Percentiles rank a stretch among this genome's conserved stretches.
Conservation (phyloP, 1,140 invertebrate genomes). For the Magallana angulata region DNA sequence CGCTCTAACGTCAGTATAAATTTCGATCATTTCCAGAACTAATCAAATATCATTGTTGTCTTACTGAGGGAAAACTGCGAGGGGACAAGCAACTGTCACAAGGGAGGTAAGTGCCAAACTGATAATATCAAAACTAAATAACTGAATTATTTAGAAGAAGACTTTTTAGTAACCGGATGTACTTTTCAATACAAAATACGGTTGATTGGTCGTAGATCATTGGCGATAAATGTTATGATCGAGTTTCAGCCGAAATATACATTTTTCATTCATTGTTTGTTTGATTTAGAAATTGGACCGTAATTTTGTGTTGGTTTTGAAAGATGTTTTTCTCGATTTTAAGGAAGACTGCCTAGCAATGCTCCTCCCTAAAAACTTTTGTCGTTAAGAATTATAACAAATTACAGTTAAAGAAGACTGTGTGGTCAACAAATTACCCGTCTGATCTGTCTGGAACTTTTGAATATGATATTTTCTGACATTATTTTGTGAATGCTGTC, state of each 20-base stretch:
- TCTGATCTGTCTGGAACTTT: too few species aligned
- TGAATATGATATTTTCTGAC: too few species aligned
- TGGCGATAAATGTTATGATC: background rate
- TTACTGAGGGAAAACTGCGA: slow-evolving; percentile 8
- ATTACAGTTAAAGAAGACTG: too few species aligned
- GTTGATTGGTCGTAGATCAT: background rate
- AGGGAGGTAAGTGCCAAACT: slow-evolving; percentile 21
- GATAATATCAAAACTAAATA: background rate
- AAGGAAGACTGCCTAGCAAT: too few species aligned
- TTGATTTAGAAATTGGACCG: background rate
- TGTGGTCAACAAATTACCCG: too few species aligned
- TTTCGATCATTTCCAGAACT: slow-evolving; percentile 9
- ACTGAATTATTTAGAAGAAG: background rate
- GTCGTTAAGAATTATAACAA: too few species aligned
- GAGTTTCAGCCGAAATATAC: background rate
- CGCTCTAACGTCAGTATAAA: slow-evolving; percentile 15
- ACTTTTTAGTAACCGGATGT: background rate
- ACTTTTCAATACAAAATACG: background rate
- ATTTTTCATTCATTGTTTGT: background rate
- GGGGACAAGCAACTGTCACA: background rate
- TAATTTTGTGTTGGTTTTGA: background rate
- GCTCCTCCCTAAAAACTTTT: too few species aligned
- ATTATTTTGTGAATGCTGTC: background rate
- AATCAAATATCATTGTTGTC: slow-evolving; percentile 22
- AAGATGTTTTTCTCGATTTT: too few species aligned